Evolutionary conservation across 2,888 invertebrate genomes (phyloP).

Genomic region (Euspilapteryx auroguttella): DNA sequence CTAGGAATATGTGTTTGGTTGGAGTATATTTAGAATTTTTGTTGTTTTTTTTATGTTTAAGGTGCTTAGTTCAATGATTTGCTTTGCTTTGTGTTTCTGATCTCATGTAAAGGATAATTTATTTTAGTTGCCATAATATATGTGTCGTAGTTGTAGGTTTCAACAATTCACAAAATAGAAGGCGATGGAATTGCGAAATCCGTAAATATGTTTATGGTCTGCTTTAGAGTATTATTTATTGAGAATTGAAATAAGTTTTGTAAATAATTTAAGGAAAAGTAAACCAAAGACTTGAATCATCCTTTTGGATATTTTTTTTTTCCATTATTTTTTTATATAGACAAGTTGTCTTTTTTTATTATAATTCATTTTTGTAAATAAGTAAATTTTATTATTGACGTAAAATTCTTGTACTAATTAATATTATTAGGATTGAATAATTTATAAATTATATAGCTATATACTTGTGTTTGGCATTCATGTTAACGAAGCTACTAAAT

Average conservation of each 20-base stretch:
- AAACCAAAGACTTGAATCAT: constrained; percentile 46
- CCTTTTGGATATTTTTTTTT: constrained; percentile 32
- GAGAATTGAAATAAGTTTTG: no score
- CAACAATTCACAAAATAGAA: no score
- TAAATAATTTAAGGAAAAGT: constrained; percentile 18
- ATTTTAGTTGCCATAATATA: constrained; percentile 55
- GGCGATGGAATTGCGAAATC: no score
- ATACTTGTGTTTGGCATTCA: constrained; percentile 33
- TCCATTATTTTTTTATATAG: constrained; percentile 19
- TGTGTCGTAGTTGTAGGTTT: no score
- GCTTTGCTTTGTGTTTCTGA: constrained; percentile 45
- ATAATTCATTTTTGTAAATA: constrained; percentile 11
- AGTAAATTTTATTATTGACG: constrained; percentile 20
- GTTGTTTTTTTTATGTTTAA: constrained; percentile 21
- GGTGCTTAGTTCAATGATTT: constrained; percentile 32
- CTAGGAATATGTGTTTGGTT: background rate
- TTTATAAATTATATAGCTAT: constrained; percentile 12
- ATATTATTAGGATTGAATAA: constrained; percentile 15
- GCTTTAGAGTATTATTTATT: no score
- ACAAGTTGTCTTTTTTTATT: constrained; percentile 17
- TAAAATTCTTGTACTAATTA: constrained; percentile 25
- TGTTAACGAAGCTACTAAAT: constrained; percentile 1
- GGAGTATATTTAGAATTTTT: constrained; percentile 5
- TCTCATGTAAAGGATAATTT: constrained; percentile 59
- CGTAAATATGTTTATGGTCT: no score